phyloP scores from a whole-genome alignment of 2,888 invertebrate species.

The Stomorhina lunata region DNA sequence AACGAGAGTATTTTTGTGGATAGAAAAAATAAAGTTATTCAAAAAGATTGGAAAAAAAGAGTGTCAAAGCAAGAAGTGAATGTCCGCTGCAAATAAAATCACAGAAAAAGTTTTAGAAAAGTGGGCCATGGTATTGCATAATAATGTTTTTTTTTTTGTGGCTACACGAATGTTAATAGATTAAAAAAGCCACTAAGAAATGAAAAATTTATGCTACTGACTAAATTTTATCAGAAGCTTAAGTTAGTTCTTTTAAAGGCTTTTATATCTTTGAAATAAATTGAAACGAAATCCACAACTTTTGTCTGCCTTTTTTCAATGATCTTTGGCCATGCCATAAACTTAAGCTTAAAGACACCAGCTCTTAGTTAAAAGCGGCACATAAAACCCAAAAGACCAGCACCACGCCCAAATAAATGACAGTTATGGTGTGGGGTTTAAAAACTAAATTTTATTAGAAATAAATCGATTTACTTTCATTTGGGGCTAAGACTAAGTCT shows the following conservation, averaged over 20 bases:
- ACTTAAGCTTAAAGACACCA: too few relatives aligned
- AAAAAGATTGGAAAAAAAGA: conserved; percentile 43
- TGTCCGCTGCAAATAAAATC: conserved; percentile 48
- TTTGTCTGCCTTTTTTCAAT: not conserved
- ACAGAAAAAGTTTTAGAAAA: conserved; percentile 8
- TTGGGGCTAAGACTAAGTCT: not conserved
- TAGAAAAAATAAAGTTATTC: conserved; percentile 55
- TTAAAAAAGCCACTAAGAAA: conserved; percentile 18
- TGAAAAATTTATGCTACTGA: not conserved
- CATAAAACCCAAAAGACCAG: not conserved
- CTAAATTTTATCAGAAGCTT: not conserved
- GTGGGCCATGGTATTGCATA: conserved; percentile 59
- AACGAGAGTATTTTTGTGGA: not conserved
- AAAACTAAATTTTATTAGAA: too few relatives aligned
- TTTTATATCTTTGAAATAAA: not conserved
- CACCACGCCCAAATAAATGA: conserved; percentile 32
- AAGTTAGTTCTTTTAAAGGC: conserved; percentile 23
- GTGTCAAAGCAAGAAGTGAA: conserved; percentile 62
- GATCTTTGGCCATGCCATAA: conserved; percentile 54
- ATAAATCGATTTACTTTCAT: conserved; percentile 29
- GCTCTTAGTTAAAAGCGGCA: not conserved
- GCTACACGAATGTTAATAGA: conserved; percentile 48
- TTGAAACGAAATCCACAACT: not conserved
- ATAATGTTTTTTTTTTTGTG: conserved; percentile 12
- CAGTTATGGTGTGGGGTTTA: not conserved